phyloP scores from a whole-genome alignment of 2,888 invertebrate genomes.

The Hyposoter didymator region DNA sequence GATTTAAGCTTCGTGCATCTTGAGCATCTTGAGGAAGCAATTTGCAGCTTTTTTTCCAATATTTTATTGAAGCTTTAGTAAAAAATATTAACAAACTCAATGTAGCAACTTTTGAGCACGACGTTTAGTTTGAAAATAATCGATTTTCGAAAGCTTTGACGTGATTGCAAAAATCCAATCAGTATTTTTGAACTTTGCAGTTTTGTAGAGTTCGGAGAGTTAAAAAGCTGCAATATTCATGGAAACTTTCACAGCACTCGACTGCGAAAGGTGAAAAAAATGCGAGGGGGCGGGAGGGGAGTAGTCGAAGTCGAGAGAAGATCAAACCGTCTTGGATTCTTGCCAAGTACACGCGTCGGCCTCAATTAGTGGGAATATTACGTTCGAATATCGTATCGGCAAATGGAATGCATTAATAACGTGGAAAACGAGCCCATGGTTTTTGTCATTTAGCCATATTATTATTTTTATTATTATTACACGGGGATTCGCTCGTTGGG shows the following conservation, averaged over 20 bases:
- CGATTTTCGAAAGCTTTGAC: neutral
- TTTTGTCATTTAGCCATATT: constrained; percentile 17
- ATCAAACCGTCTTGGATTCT: constrained; percentile 77
- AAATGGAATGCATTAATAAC: constrained; percentile 70
- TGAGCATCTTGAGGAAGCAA: no score
- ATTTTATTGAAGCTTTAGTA: no score
- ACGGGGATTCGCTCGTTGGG: neutral
- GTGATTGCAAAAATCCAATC: no score
- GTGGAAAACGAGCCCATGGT: constrained; percentile 14
- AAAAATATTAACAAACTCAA: neutral
- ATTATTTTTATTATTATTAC: constrained; percentile 22
- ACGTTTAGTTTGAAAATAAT: neutral
- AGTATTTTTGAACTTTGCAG: neutral
- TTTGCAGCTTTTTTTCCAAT: no score
- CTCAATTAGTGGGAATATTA: constrained; percentile 79
- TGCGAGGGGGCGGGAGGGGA: neutral
- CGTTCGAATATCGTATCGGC: constrained; percentile 73
- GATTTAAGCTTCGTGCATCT: no score
- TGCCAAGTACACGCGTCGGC: constrained; percentile 78
- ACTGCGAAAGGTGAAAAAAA: neutral
- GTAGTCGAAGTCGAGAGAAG: constrained; percentile 57
- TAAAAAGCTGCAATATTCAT: constrained; percentile 54
- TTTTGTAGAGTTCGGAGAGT: neutral
- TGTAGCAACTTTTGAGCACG: neutral
- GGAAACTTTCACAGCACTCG: constrained; percentile 35